A percentile compares a stretch with the other conserved stretches of the same genome.
Evolutionary conservation across 2,888 invertebrate species (phyloP).

Genomic region (Nephrotoma flavescens): DNA sequence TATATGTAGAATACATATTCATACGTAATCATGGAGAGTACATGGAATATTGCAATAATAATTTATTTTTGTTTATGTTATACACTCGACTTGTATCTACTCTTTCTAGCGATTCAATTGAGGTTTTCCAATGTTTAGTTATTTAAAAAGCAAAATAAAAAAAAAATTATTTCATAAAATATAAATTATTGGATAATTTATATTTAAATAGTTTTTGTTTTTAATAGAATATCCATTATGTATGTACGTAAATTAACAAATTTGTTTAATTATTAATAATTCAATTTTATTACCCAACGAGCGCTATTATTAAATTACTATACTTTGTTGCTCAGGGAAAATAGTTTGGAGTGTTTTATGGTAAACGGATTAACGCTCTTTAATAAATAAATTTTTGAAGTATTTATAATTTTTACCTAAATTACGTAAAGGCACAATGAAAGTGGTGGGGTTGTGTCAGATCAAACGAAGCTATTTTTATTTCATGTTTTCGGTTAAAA

Average conservation of each 20-base stretch:
- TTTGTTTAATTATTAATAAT: not conserved
- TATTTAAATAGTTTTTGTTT: not conserved
- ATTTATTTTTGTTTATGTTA: not conserved
- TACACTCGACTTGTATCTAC: not conserved
- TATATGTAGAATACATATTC: too few species aligned
- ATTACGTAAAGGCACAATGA: too few species aligned
- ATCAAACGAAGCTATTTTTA: too few species aligned
- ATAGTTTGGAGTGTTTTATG: too few species aligned
- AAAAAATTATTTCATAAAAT: not conserved
- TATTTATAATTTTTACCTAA: too few species aligned
- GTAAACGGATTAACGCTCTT: too few species aligned
- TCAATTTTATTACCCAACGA: not conserved
- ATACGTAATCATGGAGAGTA: not conserved
- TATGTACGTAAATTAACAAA: not conserved
- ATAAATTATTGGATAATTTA: not conserved
- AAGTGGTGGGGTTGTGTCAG: too few species aligned
- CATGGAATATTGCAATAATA: not conserved
- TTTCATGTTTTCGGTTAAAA: too few species aligned
- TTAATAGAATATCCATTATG: not conserved
- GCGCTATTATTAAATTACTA: not conserved
- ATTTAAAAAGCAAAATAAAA: not conserved
- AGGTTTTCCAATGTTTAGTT: not conserved
- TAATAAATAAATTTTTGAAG: too few species aligned
- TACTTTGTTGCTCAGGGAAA: not conserved
- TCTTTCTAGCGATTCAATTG: not conserved